Evolutionary conservation across 2,797 vertebrate genomes (phyloP).

Genomic region (Myripristis jacobus): DNA sequence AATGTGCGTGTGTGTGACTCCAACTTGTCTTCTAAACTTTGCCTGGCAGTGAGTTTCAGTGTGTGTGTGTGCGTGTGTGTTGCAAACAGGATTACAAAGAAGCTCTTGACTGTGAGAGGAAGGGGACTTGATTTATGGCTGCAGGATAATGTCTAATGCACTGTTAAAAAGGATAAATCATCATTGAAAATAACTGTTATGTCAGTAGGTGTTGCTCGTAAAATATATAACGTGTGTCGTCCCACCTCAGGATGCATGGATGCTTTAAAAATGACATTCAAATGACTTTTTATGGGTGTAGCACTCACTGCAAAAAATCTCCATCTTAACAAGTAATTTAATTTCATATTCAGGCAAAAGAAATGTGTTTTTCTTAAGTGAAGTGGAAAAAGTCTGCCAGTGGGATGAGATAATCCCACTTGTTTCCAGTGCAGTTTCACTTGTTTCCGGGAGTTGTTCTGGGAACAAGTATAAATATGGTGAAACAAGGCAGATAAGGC

Average conservation of each 20-base stretch:
- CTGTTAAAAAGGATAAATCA: slow-evolving; percentile 24
- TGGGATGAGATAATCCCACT: too few relatives aligned
- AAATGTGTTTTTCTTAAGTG: too few relatives aligned
- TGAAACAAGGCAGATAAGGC: too few relatives aligned
- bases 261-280: slow-evolving; percentile 16
- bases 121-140: slow-evolving; percentile 34
- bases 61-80: slow-evolving; percentile 37
- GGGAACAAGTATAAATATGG: too few relatives aligned
- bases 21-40: slow-evolving; percentile 50
- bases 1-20: slow-evolving; percentile 16
- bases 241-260: background rate
- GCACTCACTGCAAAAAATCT: too few relatives aligned
- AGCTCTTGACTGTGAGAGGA: slow-evolving; percentile 46
- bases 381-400: too few relatives aligned
- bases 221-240: slow-evolving; percentile 12
- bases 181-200: slow-evolving; percentile 48
- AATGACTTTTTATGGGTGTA: background rate
- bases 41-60: slow-evolving; percentile 39
- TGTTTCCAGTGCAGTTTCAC: too few relatives aligned
- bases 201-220: slow-evolving; percentile 31
- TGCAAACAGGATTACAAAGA: slow-evolving; percentile 61
- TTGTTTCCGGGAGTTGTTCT: too few relatives aligned
- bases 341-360: too few relatives aligned
- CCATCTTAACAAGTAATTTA: too few relatives aligned
- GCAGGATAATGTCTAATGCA: slow-evolving; percentile 31